Base-by-base conservation (phyloP, 1,140 invertebrate species). In the Catajapyx aquilonaris region DNA sequence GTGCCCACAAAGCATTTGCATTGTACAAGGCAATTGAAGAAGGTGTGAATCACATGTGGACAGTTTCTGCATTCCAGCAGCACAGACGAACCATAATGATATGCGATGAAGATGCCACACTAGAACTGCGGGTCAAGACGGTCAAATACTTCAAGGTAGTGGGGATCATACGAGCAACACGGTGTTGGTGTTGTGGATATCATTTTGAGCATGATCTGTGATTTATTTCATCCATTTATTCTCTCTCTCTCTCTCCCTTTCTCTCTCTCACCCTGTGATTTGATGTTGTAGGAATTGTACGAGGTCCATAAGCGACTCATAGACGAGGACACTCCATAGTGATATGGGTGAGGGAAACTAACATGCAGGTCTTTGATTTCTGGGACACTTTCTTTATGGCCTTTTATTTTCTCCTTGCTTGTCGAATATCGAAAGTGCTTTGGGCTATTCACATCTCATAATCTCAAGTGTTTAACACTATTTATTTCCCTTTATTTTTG, bases 11-110 rank as follows among this genome's bases (percentile, higher is more conserved):
- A 62, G 75, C 94, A 3, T 83, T 91, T 53, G 94, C 94, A 33
- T 66, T 99, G 28, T 86, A 94, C 54, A 88, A 88, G 60, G 91
- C 93, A 2, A 84, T 97, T 44, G 91, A 96, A 59, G 84, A 93
- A 57, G 94, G 94, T 31, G 71, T 98, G 3, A 96, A 88, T 64
- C 94, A 98, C 61, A 98, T 98, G 94, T 98, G 94, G 90, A 98
- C 94, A 1, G 90, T 97, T 17, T 95, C 88, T 16, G 91, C 91
- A 20, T 96, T 99, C 62, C 94, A 99, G 59, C 84, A 87, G 55
- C 88, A 95, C 61, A 71, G 77, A 25, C 71, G 75, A 44, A 77
- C 85, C 4, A 67, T 97, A 15, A 91, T 97, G 62, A 65, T 99
- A 33, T 96, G 90, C 54, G 94, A 99, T 58, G 93, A 99, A 62